Conservation (phyloP, 2,113 vertebrate species). For the Pteropus alecto region DNA sequence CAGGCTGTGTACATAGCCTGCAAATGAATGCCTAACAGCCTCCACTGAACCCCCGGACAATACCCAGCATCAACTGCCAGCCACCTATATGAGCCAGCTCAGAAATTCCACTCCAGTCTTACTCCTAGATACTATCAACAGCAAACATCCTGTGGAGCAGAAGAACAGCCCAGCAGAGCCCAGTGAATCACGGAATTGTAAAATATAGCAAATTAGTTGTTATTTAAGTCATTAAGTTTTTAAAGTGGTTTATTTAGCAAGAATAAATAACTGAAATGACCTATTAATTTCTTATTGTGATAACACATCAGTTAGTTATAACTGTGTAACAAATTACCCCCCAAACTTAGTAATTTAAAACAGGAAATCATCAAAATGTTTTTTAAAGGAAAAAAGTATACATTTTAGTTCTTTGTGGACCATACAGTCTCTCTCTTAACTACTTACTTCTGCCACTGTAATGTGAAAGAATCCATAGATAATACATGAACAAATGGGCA, state of each 20-base stretch:
- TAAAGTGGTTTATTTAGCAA: background rate
- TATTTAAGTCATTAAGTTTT: background rate
- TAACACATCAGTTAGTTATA: background rate
- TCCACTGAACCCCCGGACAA: background rate
- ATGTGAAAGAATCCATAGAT: background rate
- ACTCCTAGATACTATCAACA: background rate
- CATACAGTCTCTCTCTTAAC: background rate
- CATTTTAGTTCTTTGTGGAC: background rate
- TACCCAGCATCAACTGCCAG: background rate
- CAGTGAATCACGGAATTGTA: background rate
- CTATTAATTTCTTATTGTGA: background rate
- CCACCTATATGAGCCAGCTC: background rate
- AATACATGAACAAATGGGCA: constrained; percentile 26
- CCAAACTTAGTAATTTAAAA: background rate
- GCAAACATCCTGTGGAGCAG: background rate
- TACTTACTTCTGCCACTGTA: background rate
- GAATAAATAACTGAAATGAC: background rate
- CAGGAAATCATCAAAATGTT: background rate
- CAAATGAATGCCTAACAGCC: background rate
- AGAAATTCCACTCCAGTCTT: background rate
- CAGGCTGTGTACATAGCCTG: background rate
- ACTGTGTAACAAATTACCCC: background rate
- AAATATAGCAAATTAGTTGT: background rate
- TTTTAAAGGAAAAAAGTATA: background rate
- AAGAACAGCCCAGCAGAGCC: background rate